phyloP scores from a whole-genome alignment of 1,140 invertebrate genomes.

The Brachionus koreanus region DNA sequence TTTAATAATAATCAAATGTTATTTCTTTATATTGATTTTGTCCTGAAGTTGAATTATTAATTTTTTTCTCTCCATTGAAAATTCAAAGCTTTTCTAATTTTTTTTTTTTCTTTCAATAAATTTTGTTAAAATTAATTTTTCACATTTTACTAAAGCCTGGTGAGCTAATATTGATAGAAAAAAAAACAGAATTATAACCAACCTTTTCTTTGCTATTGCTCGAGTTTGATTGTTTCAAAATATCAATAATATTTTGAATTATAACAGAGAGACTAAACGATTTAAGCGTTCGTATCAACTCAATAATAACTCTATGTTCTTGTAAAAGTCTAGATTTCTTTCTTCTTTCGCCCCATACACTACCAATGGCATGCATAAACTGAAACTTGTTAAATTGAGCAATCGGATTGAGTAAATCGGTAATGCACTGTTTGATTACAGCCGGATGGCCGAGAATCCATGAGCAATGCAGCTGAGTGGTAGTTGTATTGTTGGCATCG shows the following conservation, averaged over 20 bases:
- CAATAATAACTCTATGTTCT: constrained; percentile 38
- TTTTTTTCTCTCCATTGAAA: too few species aligned
- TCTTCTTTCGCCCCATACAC: constrained; percentile 36
- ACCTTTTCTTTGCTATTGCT: constrained; percentile 20
- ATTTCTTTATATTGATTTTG: too few species aligned
- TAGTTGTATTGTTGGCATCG: neutral
- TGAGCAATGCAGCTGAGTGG: neutral
- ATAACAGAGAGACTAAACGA: constrained; percentile 14
- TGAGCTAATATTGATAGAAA: too few species aligned
- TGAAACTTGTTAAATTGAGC: neutral
- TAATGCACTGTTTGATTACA: constrained; percentile 36
- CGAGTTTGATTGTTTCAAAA: neutral
- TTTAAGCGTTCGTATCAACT: constrained; percentile 18
- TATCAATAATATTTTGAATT: constrained; percentile 20
- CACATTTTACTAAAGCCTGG: too few species aligned
- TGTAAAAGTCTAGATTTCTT: constrained; percentile 17
- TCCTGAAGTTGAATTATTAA: too few species aligned
- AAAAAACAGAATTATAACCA: neutral
- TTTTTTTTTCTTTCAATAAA: too few species aligned
- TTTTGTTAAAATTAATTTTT: too few species aligned
- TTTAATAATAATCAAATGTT: too few species aligned
- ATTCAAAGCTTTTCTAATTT: too few species aligned
- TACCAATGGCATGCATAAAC: constrained; percentile 25
- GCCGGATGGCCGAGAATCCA: constrained; percentile 14
- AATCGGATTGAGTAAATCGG: constrained; percentile 21